Conservation (phyloP, 2,113 vertebrate species). For the Sterrhoptilus dennistouni region DNA sequence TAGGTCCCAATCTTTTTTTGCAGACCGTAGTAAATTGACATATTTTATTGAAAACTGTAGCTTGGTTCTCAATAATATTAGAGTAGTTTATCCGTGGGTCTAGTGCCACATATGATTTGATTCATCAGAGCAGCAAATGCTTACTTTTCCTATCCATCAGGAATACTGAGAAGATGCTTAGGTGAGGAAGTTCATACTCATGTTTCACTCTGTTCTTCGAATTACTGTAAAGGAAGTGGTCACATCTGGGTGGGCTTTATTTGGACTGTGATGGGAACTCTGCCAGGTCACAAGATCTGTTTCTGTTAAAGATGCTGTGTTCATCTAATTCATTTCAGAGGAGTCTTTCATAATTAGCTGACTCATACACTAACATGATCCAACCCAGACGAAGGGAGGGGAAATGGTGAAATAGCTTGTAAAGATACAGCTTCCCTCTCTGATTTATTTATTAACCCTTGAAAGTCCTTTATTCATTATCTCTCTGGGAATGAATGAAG, state of each 20-base stretch:
- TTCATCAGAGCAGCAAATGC: not conserved
- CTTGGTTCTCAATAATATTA: not conserved
- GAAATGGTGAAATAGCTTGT: slow-evolving; percentile 32
- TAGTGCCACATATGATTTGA: rapidly evolving
- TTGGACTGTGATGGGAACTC: not conserved
- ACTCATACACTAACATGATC: slow-evolving; percentile 27
- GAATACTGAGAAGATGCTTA: not conserved
- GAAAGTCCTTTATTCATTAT: not conserved
- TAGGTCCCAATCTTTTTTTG: not conserved
- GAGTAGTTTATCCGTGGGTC: not conserved
- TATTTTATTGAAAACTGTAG: not conserved
- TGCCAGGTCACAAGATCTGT: slow-evolving; percentile 43
- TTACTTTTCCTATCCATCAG: not conserved
- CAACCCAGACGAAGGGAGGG: slow-evolving; percentile 43
- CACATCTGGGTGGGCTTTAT: slow-evolving; percentile 40
- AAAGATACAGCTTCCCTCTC: not conserved
- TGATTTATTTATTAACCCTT: slow-evolving; percentile 31
- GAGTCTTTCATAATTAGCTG: slow-evolving; percentile 63
- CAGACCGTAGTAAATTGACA: not conserved
- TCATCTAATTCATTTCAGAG: slow-evolving; percentile 62
- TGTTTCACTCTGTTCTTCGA: not conserved
- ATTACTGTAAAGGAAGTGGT: slow-evolving; percentile 18
- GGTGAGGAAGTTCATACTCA: not conserved
- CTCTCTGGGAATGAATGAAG: not conserved
- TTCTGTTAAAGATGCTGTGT: slow-evolving; percentile 37